These are phyloP conservation scores for Morpho deidamia DNA, from an alignment of 2,888 invertebrate species.

Conservation along the genomic window DNA sequence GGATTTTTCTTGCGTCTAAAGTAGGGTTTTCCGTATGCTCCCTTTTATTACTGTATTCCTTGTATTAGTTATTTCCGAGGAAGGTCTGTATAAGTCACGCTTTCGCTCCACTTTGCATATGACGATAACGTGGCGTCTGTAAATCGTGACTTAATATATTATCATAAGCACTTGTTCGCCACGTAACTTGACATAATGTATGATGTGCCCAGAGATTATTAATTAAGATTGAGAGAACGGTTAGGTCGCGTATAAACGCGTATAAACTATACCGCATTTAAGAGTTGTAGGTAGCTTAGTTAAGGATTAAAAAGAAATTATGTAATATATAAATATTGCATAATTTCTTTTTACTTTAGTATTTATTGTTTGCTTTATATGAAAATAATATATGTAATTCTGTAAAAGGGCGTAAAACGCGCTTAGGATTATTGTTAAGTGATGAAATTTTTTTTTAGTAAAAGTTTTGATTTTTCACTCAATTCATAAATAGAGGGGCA, in stretches of 20 bases:
- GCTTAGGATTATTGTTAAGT: too few species aligned
- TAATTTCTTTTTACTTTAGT: too few species aligned
- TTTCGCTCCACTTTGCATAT: constrained; percentile 14
- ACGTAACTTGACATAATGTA: constrained; percentile 8
- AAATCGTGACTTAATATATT: constrained; percentile 6
- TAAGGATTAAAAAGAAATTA: too few species aligned
- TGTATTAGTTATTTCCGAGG: constrained; percentile 22
- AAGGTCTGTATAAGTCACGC: constrained; percentile 27
- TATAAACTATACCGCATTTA: too few species aligned
- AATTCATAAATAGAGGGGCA: too few species aligned
- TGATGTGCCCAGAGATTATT: constrained; percentile 8
- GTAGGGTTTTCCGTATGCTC: constrained; percentile 43
- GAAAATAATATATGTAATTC: too few species aligned
- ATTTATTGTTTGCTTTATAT: too few species aligned
- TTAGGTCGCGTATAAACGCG: not conserved
- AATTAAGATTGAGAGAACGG: constrained; percentile 10
- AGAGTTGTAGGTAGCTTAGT: too few species aligned
- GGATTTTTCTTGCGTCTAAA: not conserved
- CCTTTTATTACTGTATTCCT: constrained; percentile 50
- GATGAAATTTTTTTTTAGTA: too few species aligned
- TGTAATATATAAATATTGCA: too few species aligned
- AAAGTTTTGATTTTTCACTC: too few species aligned
- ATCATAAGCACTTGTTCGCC: constrained; percentile 1
- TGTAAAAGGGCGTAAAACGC: too few species aligned
- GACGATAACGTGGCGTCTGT: constrained; percentile 9